Evolutionary conservation across 2,888 invertebrate genomes (phyloP).

Genomic region (Synergus gifuensis): DNA sequence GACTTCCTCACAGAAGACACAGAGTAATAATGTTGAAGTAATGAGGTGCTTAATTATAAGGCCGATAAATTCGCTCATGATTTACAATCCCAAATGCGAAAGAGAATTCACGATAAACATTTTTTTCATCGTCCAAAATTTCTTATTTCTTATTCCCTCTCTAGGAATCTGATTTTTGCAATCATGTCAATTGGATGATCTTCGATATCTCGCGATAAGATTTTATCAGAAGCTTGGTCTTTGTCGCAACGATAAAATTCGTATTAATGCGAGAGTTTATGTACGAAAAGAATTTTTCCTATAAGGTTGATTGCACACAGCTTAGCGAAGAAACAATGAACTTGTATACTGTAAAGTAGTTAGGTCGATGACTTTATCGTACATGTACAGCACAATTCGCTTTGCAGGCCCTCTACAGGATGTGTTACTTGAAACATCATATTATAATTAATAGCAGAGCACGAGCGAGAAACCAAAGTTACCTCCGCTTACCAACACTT

Average conservation of each 20-base stretch:
- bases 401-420: conserved; percentile 67
- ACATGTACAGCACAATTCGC: conserved; percentile 55
- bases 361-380: conserved; percentile 65
- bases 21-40: not conserved
- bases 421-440: conserved; percentile 69
- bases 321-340: conserved; percentile 53
- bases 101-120: not conserved
- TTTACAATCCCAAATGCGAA: not conserved
- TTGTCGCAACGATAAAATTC: not conserved
- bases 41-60: not conserved
- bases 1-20: not conserved
- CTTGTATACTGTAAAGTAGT: conserved; percentile 52
- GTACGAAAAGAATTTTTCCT: not conserved
- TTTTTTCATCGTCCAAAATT: too few relatives aligned
- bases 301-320: conserved; percentile 35
- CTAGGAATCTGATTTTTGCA: not conserved
- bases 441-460: conserved; percentile 64
- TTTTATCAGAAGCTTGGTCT: not conserved
- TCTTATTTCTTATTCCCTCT: too few relatives aligned
- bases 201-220: not conserved
- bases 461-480: conserved; percentile 46
- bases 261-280: not conserved
- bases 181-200: not conserved
- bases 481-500: conserved; percentile 24
- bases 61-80: not conserved